Conservation (phyloP, 2,113 vertebrate species). For the Neopipo cinnamomea region DNA sequence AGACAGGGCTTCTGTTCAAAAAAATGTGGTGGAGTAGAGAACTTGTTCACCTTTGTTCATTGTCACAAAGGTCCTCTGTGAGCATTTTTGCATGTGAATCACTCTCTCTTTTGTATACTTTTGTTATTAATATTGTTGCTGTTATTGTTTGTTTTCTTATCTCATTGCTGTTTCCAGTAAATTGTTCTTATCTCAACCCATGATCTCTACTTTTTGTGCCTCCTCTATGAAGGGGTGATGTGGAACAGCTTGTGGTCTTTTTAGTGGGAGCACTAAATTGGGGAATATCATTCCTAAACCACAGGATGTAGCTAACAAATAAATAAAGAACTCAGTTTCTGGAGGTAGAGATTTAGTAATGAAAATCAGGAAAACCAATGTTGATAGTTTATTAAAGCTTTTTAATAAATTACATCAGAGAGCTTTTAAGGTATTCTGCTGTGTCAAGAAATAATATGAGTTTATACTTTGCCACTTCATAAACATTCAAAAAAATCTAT, state of each 20-base stretch:
- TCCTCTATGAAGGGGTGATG: background rate
- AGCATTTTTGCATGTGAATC: background rate
- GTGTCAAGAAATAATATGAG: background rate
- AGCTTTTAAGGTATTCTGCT: background rate
- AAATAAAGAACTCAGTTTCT: background rate
- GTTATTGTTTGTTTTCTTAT: background rate
- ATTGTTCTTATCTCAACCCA: background rate
- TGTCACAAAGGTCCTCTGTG: rapidly evolving
- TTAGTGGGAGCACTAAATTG: background rate
- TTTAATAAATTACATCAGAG: background rate
- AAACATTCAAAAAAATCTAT: background rate
- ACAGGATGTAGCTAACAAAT: background rate
- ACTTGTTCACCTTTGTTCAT: background rate
- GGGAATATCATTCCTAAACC: background rate
- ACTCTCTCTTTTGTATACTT: background rate
- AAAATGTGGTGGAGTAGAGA: rapidly evolving
- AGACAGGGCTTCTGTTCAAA: background rate
- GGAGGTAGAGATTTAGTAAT: background rate
- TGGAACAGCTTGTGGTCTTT: background rate
- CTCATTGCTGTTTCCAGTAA: background rate
- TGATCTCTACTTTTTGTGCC: background rate
- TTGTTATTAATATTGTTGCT: background rate
- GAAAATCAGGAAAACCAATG: background rate
- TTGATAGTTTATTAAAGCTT: background rate
- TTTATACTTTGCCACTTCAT: background rate